Base-by-base conservation (phyloP, 2,113 vertebrate species). In the Panurus biarmicus region DNA sequence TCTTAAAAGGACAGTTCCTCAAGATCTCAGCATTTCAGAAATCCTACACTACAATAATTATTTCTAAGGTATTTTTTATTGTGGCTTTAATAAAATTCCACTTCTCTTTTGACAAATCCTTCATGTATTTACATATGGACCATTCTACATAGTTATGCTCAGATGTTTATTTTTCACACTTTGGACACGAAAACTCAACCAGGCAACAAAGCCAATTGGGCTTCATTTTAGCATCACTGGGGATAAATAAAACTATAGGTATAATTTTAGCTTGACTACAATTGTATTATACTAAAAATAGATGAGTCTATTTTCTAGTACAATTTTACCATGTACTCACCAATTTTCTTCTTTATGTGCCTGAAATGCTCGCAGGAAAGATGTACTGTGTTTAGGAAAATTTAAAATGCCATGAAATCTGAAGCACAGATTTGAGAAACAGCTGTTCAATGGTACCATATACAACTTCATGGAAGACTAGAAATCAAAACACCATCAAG, bases 331-430 rank as follows among this genome's bases (percentile, higher is more conserved):
- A 47, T 2, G 14, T 31, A 97, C 98, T 98, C 94, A 99, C 99
- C 99, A 99, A 96, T 99, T 99, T 96, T 99, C 99, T 89, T 99
- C 99, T 95, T 99, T 99, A 92, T 99, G 99, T 14, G 98, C 98
- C 95, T 99, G 99, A 96, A 99, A 99, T 0, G 98, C 99, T 85
- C 98, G 97, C 90, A 99, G 94, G 96, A 99, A 99, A 14, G 99
- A 99, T 40, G 98, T 99, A 54, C 4, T 20, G 14, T 5, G 71
- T 98, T 97, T 97, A 99, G 98, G 98, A 97, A 62, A 96, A 90
- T 35, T 44, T 54, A 8, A 78, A 54, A 54, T 3, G 17, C 23
- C 56, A 50, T 15, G 7, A 86, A 84, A 73, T 36, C 56, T 6
- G 13, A 84, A 60, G 47, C 33, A 81, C 5, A 53, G 5, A 67